phyloP scores from a whole-genome alignment of 2,888 invertebrate species.

The Pemphredon lugubris region DNA sequence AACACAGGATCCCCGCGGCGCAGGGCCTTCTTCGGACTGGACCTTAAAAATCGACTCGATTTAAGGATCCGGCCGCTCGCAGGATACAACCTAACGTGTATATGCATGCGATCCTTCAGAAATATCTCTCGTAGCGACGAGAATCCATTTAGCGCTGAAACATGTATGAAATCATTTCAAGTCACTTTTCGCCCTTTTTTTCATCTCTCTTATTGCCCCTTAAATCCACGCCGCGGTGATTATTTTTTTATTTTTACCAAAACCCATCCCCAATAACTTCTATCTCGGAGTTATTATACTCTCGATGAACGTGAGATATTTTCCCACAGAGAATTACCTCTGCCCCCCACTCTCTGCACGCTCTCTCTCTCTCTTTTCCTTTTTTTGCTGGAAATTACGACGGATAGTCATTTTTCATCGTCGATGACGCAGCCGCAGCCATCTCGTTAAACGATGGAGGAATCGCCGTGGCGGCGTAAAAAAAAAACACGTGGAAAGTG shows the following conservation, averaged over 20 bases:
- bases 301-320: not conserved
- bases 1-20: conserved; percentile 78
- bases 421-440: conserved; percentile 18
- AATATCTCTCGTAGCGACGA: conserved; percentile 55
- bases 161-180: conserved; percentile 60
- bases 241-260: not conserved
- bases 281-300: not conserved
- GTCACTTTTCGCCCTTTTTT: conserved; percentile 31
- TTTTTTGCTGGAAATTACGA: conserved; percentile 26
- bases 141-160: conserved; percentile 64
- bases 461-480: conserved; percentile 4
- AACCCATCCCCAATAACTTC: not conserved
- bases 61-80: conserved; percentile 71
- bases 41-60: conserved; percentile 76
- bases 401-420: conserved; percentile 61
- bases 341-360: too few relatives aligned
- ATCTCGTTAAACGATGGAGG: conserved; percentile 45
- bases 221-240: not conserved
- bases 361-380: conserved; percentile 2
- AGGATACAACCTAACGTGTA: conserved; percentile 54
- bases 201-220: conserved; percentile 16
- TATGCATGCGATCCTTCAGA: conserved; percentile 64
- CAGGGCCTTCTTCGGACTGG: conserved; percentile 66
- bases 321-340: not conserved
- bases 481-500: conserved; percentile 11